These are phyloP conservation scores for Listronotus bonariensis DNA, from an alignment of 1,140 invertebrate species.

Conservation along the genomic window DNA sequence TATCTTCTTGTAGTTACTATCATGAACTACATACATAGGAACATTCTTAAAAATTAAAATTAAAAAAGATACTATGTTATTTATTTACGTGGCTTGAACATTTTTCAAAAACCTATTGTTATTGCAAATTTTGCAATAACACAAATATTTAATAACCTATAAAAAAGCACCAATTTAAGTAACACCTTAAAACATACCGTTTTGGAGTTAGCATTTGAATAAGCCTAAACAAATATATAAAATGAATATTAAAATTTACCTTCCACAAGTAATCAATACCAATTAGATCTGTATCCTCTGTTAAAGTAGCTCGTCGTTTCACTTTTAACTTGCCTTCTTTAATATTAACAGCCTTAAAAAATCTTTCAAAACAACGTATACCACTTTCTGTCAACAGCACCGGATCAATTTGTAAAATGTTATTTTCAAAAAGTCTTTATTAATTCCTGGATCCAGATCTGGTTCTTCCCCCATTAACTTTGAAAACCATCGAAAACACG, in stretches of 20 bases:
- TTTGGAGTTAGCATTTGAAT: too few relatives aligned
- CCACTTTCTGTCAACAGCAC: slow-evolving; percentile 91
- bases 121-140: too few relatives aligned
- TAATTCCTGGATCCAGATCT: slow-evolving; percentile 95
- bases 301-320: slow-evolving; percentile 79
- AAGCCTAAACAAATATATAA: background rate
- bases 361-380: slow-evolving; percentile 92
- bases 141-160: too few relatives aligned
- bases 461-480: slow-evolving; percentile 97
- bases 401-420: slow-evolving; percentile 91
- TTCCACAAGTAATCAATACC: slow-evolving; percentile 97
- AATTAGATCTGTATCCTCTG: slow-evolving; percentile 88
- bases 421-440: slow-evolving; percentile 96
- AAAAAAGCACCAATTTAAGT: too few relatives aligned
- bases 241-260: slow-evolving; percentile 8
- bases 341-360: slow-evolving; percentile 96
- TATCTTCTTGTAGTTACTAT: too few relatives aligned
- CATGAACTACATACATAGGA: too few relatives aligned
- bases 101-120: too few relatives aligned
- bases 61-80: too few relatives aligned
- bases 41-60: too few relatives aligned
- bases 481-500: slow-evolving; percentile 99
- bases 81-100: too few relatives aligned
- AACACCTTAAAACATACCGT: too few relatives aligned
- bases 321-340: slow-evolving; percentile 92